These are phyloP conservation scores for Indri indri DNA, from an alignment of 2,113 vertebrate genomes.

Conservation along the genomic window DNA sequence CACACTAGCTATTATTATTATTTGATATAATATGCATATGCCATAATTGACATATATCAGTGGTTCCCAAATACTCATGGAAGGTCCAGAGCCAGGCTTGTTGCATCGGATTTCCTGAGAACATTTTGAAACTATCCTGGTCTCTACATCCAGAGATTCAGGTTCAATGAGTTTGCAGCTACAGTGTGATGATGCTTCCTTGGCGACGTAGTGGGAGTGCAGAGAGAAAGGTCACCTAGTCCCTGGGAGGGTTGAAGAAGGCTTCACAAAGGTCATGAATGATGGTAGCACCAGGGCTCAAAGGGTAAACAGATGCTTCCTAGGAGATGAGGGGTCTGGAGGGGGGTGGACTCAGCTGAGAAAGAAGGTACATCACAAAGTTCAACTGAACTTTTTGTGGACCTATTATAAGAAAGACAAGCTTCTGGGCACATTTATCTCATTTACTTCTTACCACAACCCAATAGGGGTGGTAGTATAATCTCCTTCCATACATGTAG, in stretches of 20 bases:
- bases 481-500: background rate
- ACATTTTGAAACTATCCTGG: background rate
- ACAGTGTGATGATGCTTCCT: background rate
- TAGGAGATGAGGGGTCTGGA: background rate
- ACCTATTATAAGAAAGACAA: background rate
- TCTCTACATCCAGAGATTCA: background rate
- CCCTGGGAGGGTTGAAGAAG: background rate
- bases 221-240: background rate
- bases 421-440: background rate
- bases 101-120: background rate
- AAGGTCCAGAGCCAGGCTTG: background rate
- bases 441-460: background rate
- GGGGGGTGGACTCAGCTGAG: background rate
- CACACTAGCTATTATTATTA: background rate
- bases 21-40: background rate
- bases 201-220: background rate
- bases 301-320: background rate
- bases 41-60: background rate
- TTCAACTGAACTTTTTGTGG: background rate
- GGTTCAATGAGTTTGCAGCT: background rate
- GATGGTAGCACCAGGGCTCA: background rate
- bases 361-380: background rate
- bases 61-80: background rate
- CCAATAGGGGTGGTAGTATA: background rate
- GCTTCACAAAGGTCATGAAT: background rate